A percentile compares a stretch with the other conserved stretches of the same genome.
Evolutionary conservation across 2,797 vertebrate species (phyloP).

Genomic region (Sorex maritimensis): DNA sequence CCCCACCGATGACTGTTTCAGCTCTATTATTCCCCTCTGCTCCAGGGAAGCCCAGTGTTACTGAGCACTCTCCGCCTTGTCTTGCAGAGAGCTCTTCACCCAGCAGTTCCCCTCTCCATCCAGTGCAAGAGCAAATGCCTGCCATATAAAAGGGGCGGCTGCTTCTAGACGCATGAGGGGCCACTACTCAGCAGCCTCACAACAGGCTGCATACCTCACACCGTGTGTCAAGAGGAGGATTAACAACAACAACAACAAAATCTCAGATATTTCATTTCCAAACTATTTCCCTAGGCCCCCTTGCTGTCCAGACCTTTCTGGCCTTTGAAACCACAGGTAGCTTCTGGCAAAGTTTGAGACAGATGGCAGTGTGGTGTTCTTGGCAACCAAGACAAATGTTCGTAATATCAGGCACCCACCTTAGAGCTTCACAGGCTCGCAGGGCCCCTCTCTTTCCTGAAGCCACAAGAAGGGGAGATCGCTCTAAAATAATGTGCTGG

Average conservation of each 20-base stretch:
- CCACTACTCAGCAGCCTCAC: neutral
- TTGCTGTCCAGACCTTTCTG: slow-evolving; percentile 86
- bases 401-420: slow-evolving; percentile 88
- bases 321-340: slow-evolving; percentile 83
- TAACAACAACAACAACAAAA: slow-evolving; percentile 38
- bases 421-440: slow-evolving; percentile 85
- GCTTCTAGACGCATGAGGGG: slow-evolving; percentile 20
- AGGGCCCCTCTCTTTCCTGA: slow-evolving; percentile 70
- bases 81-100: neutral
- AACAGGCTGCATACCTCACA: neutral
- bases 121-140: neutral
- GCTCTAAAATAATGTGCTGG: slow-evolving; percentile 79
- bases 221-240: slow-evolving; percentile 28
- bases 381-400: slow-evolving; percentile 89
- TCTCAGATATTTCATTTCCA: slow-evolving; percentile 66
- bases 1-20: neutral
- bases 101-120: neutral
- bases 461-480: slow-evolving; percentile 58
- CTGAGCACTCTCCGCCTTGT: neutral
- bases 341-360: slow-evolving; percentile 88
- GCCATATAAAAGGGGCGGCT: neutral
- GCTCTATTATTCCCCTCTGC: slow-evolving; percentile 22
- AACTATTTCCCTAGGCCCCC: slow-evolving; percentile 76
- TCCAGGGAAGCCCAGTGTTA: neutral
- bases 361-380: slow-evolving; percentile 89